phyloP scores from a whole-genome alignment of 2,113 vertebrate species.

The Zapus hudsonius region DNA sequence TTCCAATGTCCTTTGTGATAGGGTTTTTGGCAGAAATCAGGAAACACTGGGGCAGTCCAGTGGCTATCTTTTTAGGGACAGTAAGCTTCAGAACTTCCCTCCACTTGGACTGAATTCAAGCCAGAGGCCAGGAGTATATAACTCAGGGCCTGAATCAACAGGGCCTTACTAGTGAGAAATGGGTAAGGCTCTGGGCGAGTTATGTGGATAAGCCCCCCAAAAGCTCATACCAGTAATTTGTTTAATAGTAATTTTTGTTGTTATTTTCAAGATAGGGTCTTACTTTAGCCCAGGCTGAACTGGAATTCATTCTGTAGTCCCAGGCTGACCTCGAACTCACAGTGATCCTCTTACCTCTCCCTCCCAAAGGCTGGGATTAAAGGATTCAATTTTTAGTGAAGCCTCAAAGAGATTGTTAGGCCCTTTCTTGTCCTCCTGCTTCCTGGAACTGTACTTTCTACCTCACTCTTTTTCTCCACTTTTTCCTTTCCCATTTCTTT shows the following conservation, averaged over 20 bases:
- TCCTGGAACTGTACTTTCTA: not conserved
- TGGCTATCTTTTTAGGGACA: not conserved
- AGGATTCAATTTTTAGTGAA: not conserved
- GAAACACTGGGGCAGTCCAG: not conserved
- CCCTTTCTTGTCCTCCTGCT: not conserved
- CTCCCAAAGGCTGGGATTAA: too few relatives aligned
- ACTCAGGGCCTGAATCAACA: not conserved
- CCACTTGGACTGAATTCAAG: constrained; percentile 9
- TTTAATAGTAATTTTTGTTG: too few relatives aligned
- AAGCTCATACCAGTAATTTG: constrained; percentile 16
- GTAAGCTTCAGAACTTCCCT: not conserved
- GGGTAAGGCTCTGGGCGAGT: not conserved
- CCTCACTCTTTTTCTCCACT: not conserved
- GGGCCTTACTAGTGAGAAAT: not conserved
- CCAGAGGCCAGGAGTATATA: not conserved
- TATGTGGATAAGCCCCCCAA: not conserved
- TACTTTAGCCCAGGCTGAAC: too few relatives aligned
- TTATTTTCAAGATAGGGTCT: too few relatives aligned
- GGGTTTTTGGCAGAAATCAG: not conserved
- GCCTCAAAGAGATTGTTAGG: not conserved
- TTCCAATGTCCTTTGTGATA: not conserved
- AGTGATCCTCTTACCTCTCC: too few relatives aligned
- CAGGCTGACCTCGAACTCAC: too few relatives aligned
- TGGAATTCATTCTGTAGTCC: too few relatives aligned
- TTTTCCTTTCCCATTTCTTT: not conserved